Evolutionary conservation across 2,797 vertebrate species (phyloP).

Genomic region (Enteromius viviparus): DNA sequence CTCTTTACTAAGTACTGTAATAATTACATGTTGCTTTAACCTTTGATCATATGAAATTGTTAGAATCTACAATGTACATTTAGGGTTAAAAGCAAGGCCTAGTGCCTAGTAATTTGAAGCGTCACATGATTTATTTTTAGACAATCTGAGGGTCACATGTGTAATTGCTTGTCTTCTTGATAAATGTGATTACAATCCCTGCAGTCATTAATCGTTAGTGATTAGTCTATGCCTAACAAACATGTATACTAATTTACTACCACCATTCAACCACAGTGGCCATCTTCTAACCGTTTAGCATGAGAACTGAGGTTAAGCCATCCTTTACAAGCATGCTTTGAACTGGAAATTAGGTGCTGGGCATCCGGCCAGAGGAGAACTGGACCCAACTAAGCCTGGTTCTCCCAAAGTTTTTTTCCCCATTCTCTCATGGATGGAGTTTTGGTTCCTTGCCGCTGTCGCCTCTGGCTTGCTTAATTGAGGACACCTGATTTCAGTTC

Average conservation of each 20-base stretch:
- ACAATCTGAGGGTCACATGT: constrained; percentile 22
- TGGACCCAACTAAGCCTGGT: too few species aligned
- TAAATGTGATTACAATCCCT: constrained; percentile 6
- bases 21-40: constrained; percentile 56
- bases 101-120: constrained; percentile 46
- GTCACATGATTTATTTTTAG: constrained; percentile 38
- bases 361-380: too few species aligned
- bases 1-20: constrained; percentile 47
- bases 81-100: constrained; percentile 44
- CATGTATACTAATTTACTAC: constrained; percentile 14
- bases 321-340: constrained; percentile 21
- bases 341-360: too few species aligned
- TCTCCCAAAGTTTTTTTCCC: too few species aligned
- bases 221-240: constrained; percentile 8
- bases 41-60: constrained; percentile 60
- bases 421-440: too few species aligned
- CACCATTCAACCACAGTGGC: neutral
- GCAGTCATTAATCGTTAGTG: neutral
- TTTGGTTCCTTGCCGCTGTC: too few species aligned
- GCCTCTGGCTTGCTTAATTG: too few species aligned
- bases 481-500: too few species aligned
- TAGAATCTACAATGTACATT: constrained; percentile 40
- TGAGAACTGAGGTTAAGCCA: constrained; percentile 33
- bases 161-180: constrained; percentile 17
- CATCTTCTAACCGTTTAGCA: constrained; percentile 30